A percentile compares a stretch with the other conserved stretches of the same genome.
These are phyloP conservation scores for Lasius platythorax DNA, from an alignment of 2,888 invertebrate species.

Conservation along the genomic window DNA sequence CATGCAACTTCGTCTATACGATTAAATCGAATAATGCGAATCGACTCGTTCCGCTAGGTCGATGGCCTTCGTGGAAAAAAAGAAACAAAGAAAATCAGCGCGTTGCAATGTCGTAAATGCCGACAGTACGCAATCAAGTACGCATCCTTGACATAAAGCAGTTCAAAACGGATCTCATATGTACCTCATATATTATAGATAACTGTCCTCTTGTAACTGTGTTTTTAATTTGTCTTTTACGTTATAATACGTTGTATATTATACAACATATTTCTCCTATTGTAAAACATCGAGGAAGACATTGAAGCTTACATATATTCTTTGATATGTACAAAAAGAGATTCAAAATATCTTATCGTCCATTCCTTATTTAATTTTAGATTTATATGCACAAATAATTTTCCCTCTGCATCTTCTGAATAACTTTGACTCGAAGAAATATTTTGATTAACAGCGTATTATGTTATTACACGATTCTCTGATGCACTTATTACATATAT, in stretches of 20 bases:
- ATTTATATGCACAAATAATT: background rate
- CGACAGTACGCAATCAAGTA: slow-evolving; percentile 1
- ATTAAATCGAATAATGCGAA: slow-evolving; percentile 71
- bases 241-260: background rate
- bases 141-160: slow-evolving; percentile 73
- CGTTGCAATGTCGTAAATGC: slow-evolving; percentile 52
- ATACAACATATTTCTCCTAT: background rate
- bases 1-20: slow-evolving; percentile 70
- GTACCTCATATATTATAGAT: background rate
- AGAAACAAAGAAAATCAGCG: slow-evolving; percentile 56
- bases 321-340: background rate
- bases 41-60: slow-evolving; percentile 74
- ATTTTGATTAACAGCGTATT: background rate
- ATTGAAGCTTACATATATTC: background rate
- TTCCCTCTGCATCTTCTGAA: background rate
- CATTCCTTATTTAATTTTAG: background rate
- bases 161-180: slow-evolving; percentile 32
- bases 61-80: slow-evolving; percentile 67
- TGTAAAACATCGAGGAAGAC: background rate
- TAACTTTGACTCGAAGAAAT: background rate
- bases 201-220: background rate
- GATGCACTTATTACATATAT: background rate
- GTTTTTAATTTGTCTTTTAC: background rate
- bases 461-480: background rate
- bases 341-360: background rate